Evolutionary conservation across 2,113 vertebrate genomes (phyloP).

Genomic region (Microtus montanus): DNA sequence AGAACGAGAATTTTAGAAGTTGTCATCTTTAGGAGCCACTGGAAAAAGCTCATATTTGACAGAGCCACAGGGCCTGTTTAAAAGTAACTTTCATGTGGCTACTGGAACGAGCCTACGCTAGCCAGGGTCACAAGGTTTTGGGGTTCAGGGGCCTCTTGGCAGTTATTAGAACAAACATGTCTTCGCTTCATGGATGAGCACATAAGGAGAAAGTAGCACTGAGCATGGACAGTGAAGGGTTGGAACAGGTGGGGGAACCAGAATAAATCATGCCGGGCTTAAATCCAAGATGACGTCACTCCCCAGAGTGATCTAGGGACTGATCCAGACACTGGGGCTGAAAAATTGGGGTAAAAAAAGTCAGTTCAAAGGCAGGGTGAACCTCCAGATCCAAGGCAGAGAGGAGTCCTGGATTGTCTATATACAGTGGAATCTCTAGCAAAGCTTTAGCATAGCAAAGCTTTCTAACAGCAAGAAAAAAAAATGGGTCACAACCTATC

Average conservation of each 20-base stretch:
- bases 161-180: neutral
- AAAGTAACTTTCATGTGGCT: neutral
- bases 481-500: neutral
- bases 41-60: neutral
- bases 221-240: neutral
- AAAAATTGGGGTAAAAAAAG: neutral
- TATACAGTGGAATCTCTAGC: neutral
- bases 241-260: neutral
- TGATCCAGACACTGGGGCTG: neutral
- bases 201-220: neutral
- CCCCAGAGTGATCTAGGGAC: neutral
- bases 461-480: neutral
- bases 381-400: neutral
- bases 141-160: rapidly evolving
- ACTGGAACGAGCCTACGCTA: rapidly evolving
- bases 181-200: neutral
- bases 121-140: too few relatives aligned
- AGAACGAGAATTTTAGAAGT: neutral
- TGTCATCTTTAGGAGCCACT: rapidly evolving
- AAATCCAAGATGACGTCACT: neutral
- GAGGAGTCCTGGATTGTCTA: neutral
- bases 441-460: neutral
- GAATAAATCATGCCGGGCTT: neutral
- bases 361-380: neutral
- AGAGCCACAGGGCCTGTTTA: neutral